These are phyloP conservation scores for Aphis gossypii DNA, from an alignment of 1,140 invertebrate species.

Conservation along the genomic window DNA sequence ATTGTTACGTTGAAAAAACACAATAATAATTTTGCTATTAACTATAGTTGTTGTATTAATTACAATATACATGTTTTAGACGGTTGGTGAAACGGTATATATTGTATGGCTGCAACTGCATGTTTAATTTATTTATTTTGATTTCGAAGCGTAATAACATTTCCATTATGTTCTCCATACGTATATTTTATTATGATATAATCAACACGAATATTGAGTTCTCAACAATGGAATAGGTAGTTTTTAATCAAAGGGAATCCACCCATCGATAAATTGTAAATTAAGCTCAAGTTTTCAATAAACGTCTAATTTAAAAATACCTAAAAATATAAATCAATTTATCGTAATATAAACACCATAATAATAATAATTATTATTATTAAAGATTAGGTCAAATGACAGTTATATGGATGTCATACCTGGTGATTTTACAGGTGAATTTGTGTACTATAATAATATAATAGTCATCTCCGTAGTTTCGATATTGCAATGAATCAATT, in stretches of 20 bases:
- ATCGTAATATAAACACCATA: not conserved
- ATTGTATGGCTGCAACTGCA: not conserved
- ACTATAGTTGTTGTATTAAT: not conserved
- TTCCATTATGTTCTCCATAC: not conserved
- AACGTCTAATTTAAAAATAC: not conserved
- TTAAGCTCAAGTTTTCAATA: not conserved
- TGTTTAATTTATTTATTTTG: not conserved
- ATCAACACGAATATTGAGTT: not conserved
- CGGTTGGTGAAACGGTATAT: not conserved
- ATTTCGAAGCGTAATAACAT: not conserved
- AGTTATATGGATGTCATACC: not conserved
- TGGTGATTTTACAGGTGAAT: not conserved
- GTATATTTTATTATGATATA: not conserved
- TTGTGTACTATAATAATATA: not conserved
- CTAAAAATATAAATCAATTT: not conserved
- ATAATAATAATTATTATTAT: not conserved
- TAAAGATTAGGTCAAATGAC: not conserved
- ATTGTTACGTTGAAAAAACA: not conserved
- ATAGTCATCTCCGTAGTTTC: not conserved
- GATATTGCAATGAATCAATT: not conserved
- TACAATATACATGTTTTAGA: not conserved
- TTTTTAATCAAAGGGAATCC: not conserved
- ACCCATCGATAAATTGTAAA: not conserved
- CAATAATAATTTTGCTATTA: not conserved
- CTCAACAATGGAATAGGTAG: not conserved